Percentiles rank a stretch among this genome's conserved stretches.
These are phyloP conservation scores for Polyodon spathula DNA, from an alignment of 2,113 vertebrate genomes.

Conservation along the genomic window DNA sequence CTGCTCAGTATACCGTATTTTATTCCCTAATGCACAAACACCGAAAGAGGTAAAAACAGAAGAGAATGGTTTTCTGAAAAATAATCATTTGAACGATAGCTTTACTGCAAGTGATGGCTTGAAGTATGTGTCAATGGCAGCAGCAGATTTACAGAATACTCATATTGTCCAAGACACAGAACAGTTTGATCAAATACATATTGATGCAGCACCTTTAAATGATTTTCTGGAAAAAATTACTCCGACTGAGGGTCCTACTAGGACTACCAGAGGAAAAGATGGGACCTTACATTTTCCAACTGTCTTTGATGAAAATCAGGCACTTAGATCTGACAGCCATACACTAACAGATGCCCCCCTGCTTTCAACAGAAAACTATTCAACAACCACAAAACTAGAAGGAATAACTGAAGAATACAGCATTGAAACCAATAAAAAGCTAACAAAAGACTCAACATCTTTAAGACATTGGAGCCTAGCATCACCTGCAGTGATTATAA, in stretches of 20 bases:
- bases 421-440: background rate
- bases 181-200: background rate
- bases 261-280: slow-evolving; percentile 2
- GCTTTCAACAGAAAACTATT: background rate
- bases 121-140: background rate
- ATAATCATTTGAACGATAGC: background rate
- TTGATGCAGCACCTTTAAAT: background rate
- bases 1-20: slow-evolving; percentile 7
- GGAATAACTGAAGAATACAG: background rate
- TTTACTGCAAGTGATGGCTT: too few relatives aligned
- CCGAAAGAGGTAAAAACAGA: background rate
- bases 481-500: background rate
- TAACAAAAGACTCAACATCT: background rate
- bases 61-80: background rate
- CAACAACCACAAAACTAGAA: background rate
- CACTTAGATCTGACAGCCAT: background rate
- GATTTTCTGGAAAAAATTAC: background rate
- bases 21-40: background rate
- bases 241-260: background rate
- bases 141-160: background rate
- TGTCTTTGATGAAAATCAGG: background rate
- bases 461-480: background rate
- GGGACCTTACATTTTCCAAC: background rate
- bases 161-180: background rate
- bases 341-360: background rate